These are phyloP conservation scores for Ptyas mucosa DNA, from an alignment of 2,113 vertebrate species.

Conservation along the genomic window DNA sequence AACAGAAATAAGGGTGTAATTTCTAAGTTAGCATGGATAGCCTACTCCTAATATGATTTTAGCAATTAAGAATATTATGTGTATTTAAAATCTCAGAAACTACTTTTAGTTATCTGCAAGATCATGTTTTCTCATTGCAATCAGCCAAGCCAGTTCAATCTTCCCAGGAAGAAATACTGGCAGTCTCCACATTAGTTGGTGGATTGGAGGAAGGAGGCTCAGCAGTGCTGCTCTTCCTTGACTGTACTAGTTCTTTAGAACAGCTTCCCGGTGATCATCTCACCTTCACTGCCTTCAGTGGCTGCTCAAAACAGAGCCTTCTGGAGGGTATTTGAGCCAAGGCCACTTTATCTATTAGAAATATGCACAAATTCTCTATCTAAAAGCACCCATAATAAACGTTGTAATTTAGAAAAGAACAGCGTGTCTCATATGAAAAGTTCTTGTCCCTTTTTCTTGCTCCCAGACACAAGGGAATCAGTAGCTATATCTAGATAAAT, in stretches of 20 bases:
- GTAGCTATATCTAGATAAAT: neutral
- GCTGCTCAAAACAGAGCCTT: neutral
- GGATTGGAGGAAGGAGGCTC: neutral
- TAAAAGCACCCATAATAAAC: neutral
- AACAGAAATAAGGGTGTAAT: conserved; percentile 18
- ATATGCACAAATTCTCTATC: neutral
- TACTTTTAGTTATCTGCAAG: neutral
- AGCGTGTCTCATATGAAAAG: neutral
- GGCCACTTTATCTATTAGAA: neutral
- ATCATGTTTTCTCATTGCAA: neutral
- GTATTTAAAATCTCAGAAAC: neutral
- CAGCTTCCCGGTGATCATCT: neutral
- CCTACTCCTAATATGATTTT: conserved; percentile 14
- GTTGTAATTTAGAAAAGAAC: neutral
- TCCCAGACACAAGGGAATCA: neutral
- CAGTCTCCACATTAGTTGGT: no score
- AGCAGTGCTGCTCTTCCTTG: neutral
- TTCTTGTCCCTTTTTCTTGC: neutral
- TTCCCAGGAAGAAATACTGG: no score
- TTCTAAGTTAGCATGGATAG: conserved; percentile 21
- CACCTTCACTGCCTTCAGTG: neutral
- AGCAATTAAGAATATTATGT: neutral
- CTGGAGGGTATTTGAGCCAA: neutral
- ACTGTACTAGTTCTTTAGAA: neutral
- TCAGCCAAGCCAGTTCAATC: neutral